Evolutionary conservation across 2,113 vertebrate species (phyloP).

Genomic region (Macrotus californicus): DNA sequence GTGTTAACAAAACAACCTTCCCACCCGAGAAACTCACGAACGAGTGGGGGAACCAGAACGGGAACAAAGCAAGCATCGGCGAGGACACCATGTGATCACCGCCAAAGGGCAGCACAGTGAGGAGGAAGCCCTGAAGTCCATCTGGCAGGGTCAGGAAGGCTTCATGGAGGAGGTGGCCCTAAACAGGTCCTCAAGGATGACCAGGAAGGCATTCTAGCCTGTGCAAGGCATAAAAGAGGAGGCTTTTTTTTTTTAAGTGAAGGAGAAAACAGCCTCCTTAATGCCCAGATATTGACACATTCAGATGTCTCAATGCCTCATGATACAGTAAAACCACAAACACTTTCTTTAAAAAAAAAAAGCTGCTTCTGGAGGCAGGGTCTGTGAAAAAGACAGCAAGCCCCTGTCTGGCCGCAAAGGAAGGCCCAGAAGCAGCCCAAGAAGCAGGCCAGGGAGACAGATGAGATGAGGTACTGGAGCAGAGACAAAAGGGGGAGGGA

Average conservation of each 20-base stretch:
- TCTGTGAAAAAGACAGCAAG: not conserved
- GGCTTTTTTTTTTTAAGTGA: not conserved
- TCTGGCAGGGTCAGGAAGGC: not conserved
- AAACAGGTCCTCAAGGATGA: not conserved
- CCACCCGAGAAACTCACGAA: not conserved
- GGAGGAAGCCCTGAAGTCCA: not conserved
- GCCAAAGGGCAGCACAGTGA: not conserved
- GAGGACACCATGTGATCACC: no score
- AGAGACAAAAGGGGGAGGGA: not conserved
- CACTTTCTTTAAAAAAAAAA: not conserved
- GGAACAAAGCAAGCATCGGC: not conserved
- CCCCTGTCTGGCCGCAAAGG: slow-evolving; percentile 65
- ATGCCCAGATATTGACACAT: not conserved
- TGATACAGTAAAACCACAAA: not conserved
- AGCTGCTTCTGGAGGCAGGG: not conserved
- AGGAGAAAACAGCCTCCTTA: not conserved
- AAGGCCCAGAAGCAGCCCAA: slow-evolving; percentile 91
- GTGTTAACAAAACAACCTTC: not conserved
- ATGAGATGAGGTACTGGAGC: slow-evolving; percentile 77
- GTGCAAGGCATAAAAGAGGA: not conserved
- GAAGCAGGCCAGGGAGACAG: slow-evolving; percentile 85
- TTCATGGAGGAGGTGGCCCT: not conserved
- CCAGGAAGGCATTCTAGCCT: not conserved
- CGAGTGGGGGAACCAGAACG: not conserved
- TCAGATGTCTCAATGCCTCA: not conserved